A percentile compares a stretch with the other conserved stretches of the same genome.
Conservation (phyloP, 2,797 vertebrate species). For the Aphelocoma californica region DNA sequence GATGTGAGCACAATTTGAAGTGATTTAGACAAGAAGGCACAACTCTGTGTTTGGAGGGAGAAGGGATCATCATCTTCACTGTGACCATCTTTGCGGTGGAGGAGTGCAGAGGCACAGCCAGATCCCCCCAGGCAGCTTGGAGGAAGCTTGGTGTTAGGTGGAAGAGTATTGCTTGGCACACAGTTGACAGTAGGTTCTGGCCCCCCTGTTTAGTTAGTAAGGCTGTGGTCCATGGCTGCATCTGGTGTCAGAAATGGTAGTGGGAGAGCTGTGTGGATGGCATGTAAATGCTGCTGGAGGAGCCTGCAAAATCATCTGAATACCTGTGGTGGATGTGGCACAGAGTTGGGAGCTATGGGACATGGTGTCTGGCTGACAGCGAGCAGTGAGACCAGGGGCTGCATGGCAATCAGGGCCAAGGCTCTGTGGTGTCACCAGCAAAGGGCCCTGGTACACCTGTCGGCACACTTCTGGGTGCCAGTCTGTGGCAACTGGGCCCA, state of each 20-base stretch:
- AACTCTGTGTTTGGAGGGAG: neutral
- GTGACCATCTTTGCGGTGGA: neutral
- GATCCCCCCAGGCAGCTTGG: neutral
- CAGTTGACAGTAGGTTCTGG: neutral
- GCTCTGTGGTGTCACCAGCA: neutral
- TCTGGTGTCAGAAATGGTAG: accelerated
- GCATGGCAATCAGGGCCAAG: neutral
- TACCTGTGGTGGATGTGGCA: neutral
- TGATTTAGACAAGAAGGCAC: neutral
- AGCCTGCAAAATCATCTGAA: neutral
- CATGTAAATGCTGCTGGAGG: neutral
- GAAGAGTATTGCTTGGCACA: neutral
- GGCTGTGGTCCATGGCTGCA: accelerated
- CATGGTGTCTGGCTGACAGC: neutral
- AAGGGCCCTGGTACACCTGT: neutral
- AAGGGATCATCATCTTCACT: neutral
- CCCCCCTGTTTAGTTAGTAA: neutral
- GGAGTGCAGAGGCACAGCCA: neutral
- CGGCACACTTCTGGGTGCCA: accelerated
- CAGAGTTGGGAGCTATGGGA: neutral
- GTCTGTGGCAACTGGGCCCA: neutral
- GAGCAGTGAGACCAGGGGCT: accelerated
- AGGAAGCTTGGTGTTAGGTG: accelerated
- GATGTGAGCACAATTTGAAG: neutral
- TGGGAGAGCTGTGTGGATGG: neutral